These are phyloP conservation scores for Pyrgilauda ruficollis DNA, from an alignment of 2,113 vertebrate species.

Conservation along the genomic window DNA sequence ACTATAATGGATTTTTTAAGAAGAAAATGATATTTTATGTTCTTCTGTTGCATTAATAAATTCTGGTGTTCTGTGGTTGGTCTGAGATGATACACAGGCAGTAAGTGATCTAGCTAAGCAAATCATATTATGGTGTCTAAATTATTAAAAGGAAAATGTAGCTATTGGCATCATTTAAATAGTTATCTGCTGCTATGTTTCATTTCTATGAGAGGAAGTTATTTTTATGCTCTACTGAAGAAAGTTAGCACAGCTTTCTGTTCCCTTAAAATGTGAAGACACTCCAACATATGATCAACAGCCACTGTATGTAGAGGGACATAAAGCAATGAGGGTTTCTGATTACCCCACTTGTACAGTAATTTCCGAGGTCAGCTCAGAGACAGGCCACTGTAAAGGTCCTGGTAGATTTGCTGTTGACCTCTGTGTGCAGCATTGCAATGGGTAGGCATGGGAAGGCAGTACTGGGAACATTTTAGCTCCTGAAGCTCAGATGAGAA, in stretches of 20 bases:
- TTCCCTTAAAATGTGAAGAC: not conserved
- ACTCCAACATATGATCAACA: not conserved
- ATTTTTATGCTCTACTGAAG: not conserved
- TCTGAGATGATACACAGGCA: not conserved
- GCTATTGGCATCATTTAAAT: not conserved
- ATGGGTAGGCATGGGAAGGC: not conserved
- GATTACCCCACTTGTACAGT: not conserved
- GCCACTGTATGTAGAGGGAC: not conserved
- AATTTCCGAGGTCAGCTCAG: fast-evolving
- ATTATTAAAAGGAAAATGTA: not conserved
- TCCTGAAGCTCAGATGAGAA: not conserved
- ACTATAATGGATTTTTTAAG: not conserved
- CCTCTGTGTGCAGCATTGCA: not conserved
- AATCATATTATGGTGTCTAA: not conserved
- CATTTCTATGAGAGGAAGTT: not conserved
- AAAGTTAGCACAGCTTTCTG: not conserved
- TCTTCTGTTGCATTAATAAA: not conserved
- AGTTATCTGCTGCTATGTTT: not conserved
- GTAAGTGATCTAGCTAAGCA: not conserved
- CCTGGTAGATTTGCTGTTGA: not conserved
- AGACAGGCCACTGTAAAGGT: not conserved
- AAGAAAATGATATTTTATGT: not conserved
- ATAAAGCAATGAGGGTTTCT: not conserved
- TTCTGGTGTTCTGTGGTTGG: not conserved
- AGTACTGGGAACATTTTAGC: not conserved